These are phyloP conservation scores for Phanerotoma sp. DNA, from an alignment of 2,888 invertebrate species.

Conservation along the genomic window DNA sequence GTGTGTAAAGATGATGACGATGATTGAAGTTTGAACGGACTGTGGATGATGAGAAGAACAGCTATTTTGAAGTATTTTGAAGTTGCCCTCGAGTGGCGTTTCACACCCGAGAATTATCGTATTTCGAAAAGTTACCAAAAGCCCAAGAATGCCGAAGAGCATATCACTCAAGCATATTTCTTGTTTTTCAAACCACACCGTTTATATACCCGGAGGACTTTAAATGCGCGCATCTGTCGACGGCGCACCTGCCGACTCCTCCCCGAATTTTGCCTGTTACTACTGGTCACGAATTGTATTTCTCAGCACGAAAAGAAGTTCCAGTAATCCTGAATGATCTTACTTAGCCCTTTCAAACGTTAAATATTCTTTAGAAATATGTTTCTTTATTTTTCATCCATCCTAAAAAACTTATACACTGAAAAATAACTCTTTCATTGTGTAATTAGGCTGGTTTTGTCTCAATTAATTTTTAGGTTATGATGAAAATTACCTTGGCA, in stretches of 20 bases:
- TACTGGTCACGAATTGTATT: slow-evolving; percentile 14
- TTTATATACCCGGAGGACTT: background rate
- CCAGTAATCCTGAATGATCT: background rate
- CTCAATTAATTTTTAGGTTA: no score
- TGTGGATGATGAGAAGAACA: slow-evolving; percentile 10
- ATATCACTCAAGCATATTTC: background rate
- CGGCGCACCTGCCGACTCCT: slow-evolving; percentile 25
- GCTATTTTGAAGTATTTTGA: slow-evolving; percentile 6
- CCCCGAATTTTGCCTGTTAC: slow-evolving; percentile 17
- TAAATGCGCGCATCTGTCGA: slow-evolving; percentile 26
- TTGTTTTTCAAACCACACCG: slow-evolving; percentile 1
- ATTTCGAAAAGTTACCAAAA: slow-evolving; percentile 16
- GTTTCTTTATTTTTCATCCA: no score
- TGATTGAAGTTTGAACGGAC: no score
- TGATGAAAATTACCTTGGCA: no score
- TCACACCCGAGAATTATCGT: slow-evolving; percentile 19
- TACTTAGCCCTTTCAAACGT: no score
- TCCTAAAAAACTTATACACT: no score
- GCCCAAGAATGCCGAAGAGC: slow-evolving; percentile 9
- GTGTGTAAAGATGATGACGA: background rate
- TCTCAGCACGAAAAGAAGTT: background rate
- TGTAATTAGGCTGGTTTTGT: no score
- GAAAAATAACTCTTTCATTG: no score
- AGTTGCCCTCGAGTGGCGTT: background rate
- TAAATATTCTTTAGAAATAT: no score